Evolutionary conservation across 30 jellyfish, hydroid and myxozoan species (phyloP).

Genomic region (Aurelia aurita): DNA sequence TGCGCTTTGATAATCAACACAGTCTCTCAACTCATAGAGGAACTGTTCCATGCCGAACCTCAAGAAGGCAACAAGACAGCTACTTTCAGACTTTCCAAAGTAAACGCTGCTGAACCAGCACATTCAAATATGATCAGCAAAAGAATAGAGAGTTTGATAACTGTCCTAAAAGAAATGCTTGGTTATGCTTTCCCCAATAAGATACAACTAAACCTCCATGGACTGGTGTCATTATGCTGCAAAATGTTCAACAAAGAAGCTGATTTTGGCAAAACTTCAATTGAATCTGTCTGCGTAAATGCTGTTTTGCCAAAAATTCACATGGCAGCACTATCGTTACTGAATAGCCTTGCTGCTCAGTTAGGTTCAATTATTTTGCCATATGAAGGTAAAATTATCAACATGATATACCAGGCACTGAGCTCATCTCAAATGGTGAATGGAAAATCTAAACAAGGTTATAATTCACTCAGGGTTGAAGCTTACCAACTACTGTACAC

Average conservation of each 20-base stretch:
- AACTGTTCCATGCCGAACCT: neutral
- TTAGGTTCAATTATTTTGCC: constrained; percentile 41
- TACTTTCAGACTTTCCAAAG: constrained; percentile 3
- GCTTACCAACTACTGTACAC: constrained; percentile 42
- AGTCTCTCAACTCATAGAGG: constrained; percentile 10
- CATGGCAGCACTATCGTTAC: constrained; percentile 23
- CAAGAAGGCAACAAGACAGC: neutral
- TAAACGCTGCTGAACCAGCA: constrained; percentile 47
- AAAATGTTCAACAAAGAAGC: constrained; percentile 10
- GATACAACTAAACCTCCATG: neutral
- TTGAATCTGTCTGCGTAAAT: constrained; percentile 35
- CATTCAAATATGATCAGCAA: constrained; percentile 15
- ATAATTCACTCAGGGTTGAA: constrained; percentile 11
- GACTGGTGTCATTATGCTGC: constrained; percentile 10
- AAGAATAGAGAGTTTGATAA: constrained; percentile 13
- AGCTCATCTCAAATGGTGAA: neutral
- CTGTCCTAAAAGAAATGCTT: constrained; percentile 44
- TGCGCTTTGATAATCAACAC: constrained; percentile 15
- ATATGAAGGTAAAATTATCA: constrained; percentile 5
- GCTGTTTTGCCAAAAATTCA: constrained; percentile 33
- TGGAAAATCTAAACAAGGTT: neutral
- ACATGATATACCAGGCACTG: constrained; percentile 5
- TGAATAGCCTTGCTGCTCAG: constrained; percentile 28
- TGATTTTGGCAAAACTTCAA: neutral
- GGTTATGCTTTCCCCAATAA: constrained; percentile 18